phyloP scores from a whole-genome alignment of 1,140 invertebrate species.

The Sesamia nonagrioides region DNA sequence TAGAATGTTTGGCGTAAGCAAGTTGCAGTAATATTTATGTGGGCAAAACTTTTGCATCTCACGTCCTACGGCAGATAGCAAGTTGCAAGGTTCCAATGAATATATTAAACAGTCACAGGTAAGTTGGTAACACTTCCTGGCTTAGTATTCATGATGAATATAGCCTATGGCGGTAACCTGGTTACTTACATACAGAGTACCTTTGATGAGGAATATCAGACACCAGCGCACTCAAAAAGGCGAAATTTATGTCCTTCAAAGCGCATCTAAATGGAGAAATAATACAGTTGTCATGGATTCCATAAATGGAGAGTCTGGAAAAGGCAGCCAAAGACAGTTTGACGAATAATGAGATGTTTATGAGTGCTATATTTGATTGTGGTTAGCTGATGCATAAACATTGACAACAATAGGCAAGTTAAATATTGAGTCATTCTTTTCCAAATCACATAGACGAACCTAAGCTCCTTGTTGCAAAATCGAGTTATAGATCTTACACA shows the following conservation, averaged over 20 bases:
- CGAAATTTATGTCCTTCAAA: constrained; percentile 23
- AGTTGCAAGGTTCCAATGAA: constrained; percentile 72
- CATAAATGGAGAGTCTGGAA: constrained; percentile 12
- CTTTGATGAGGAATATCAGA: constrained; percentile 35
- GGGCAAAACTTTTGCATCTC: constrained; percentile 66
- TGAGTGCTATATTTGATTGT: constrained; percentile 10
- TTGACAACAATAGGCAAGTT: background rate
- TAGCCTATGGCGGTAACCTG: constrained; percentile 58
- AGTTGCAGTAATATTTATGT: constrained; percentile 61
- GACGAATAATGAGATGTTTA: constrained; percentile 34
- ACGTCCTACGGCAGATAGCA: constrained; percentile 62
- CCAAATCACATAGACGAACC: background rate
- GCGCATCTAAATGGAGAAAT: constrained; percentile 22
- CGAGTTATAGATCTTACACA: background rate
- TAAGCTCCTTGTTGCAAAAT: background rate
- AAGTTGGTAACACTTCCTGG: constrained; percentile 56
- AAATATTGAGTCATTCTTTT: constrained; percentile 3
- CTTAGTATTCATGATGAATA: constrained; percentile 67
- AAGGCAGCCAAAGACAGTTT: constrained; percentile 14
- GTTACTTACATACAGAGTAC: constrained; percentile 51
- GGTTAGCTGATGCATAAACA: constrained; percentile 31
- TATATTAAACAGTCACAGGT: constrained; percentile 70
- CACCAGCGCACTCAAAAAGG: background rate
- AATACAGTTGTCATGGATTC: constrained; percentile 34
- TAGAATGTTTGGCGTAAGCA: constrained; percentile 31